phyloP scores from a whole-genome alignment of 2,888 invertebrate genomes.

The Mesoligia furuncula region DNA sequence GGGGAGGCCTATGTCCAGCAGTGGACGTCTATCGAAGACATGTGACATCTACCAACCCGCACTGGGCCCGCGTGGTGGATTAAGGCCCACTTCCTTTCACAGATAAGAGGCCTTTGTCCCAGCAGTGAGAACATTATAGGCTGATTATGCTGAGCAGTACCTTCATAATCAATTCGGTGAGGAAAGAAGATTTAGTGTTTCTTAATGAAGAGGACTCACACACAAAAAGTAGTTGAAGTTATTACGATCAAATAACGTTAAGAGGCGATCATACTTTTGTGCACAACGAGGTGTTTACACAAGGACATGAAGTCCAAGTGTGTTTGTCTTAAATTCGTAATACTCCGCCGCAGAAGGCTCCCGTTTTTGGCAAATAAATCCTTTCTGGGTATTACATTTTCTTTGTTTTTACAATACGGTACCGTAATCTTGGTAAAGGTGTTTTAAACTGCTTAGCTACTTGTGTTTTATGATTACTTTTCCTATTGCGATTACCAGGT shows the following conservation, averaged over 20 bases:
- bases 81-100: background rate
- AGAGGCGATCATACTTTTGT: conserved; percentile 15
- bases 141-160: background rate
- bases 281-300: conserved; percentile 36
- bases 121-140: background rate
- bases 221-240: conserved; percentile 9
- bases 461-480: conserved; percentile 29
- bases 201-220: conserved; percentile 1
- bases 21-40: too few relatives aligned
- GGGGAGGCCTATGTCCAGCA: too few relatives aligned
- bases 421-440: conserved; percentile 47
- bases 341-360: conserved; percentile 44
- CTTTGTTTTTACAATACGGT: conserved; percentile 46
- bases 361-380: conserved; percentile 65
- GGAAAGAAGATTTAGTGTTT: conserved; percentile 1
- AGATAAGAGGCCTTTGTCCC: background rate
- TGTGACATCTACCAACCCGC: background rate
- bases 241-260: conserved; percentile 40
- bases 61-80: background rate
- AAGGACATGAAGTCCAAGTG: conserved; percentile 23
- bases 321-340: conserved; percentile 50
- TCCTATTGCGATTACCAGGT: conserved; percentile 7
- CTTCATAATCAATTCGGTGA: background rate
- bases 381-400: conserved; percentile 48
- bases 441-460: conserved; percentile 24